Evolutionary conservation across 2,797 vertebrate species (phyloP), one percentile per base, ranked within the genome.

Genomic region (Synanceia verrucosa): DNA sequence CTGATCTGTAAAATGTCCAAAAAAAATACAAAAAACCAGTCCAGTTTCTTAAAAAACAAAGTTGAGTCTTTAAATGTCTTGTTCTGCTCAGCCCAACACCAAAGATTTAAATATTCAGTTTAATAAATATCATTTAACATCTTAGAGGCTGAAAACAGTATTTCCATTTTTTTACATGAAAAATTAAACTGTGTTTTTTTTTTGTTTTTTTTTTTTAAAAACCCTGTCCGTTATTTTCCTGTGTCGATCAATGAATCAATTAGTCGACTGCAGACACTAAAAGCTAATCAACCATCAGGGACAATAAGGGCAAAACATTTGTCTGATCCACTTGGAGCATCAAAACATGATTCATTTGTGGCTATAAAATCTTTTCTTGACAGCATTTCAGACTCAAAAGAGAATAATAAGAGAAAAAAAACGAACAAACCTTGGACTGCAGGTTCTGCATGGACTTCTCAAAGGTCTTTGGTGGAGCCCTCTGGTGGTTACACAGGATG

Each of bases 361-460:
- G 29, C 29, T 31, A 11, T 56, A 14, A 41, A 53, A 53, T 11
- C 7, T 19, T 5, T 24, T 16, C 33, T 23, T 36, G 19, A 52
- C n/a, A n/a, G n/a, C n/a, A n/a, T n/a, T n/a, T n/a, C n/a, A n/a
- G n/a, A n/a, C n/a, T n/a, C n/a, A n/a, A n/a, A n/a, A n/a, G n/a
- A n/a, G n/a, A n/a, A n/a, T n/a, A n/a, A n/a, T n/a, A n/a, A n/a
- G n/a, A n/a, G n/a, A 2, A 41, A n/a, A 23, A 4, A 14, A 18
- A 24, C 4, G 7, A 33, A 11, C 3, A 8, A 88, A 98, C 97
- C 95, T 99, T 99, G 47, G 91, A 85, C 81, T 99, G 97, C 72
- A 99, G 94, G 90, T 96, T 99, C 94, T 97, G 95, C 97, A 99
- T 99, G 43, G 97, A 99, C 89, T 99, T 99, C 91, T 99, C 97